phyloP scores from a whole-genome alignment of 2,797 vertebrate genomes.

The Alosa sapidissima region DNA sequence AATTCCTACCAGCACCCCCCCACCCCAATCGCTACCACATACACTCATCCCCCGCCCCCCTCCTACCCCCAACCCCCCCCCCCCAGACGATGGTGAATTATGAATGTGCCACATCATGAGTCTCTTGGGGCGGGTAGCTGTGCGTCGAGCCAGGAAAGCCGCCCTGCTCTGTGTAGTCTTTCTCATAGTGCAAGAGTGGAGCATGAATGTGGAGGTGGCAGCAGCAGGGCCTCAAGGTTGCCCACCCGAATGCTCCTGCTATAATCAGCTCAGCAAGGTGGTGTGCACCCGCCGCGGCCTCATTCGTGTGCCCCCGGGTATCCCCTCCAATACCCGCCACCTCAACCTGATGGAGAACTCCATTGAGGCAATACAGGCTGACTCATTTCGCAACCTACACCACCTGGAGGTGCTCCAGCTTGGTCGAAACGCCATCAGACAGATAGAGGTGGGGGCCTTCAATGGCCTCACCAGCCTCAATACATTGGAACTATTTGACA shows the following conservation, averaged over 20 bases:
- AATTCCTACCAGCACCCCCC: conserved; percentile 48
- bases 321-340: conserved; percentile 93
- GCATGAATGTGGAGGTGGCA: conserved; percentile 81
- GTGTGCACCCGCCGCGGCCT: conserved; percentile 95
- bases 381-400: conserved; percentile 95
- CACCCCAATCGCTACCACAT: conserved; percentile 50
- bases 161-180: conserved; percentile 90
- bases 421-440: conserved; percentile 93
- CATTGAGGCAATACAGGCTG: conserved; percentile 94
- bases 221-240: conserved; percentile 91
- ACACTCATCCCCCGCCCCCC: conserved; percentile 58
- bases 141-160: conserved; percentile 93
- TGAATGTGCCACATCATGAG: conserved; percentile 99
- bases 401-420: conserved; percentile 97
- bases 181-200: conserved; percentile 88
- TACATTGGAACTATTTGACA: conserved; percentile 97
- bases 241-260: conserved; percentile 94
- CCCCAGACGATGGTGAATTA: conserved; percentile 96
- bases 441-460: conserved; percentile 98
- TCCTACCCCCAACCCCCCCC: conserved; percentile 47
- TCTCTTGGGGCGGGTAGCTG: conserved; percentile 98
- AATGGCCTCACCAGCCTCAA: conserved; percentile 96
- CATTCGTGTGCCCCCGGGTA: conserved; percentile 87
- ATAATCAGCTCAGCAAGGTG: conserved; percentile 97
- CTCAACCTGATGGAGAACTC: conserved; percentile 99